phyloP scores from a whole-genome alignment of 2,113 vertebrate species.

The Clinocottus analis region DNA sequence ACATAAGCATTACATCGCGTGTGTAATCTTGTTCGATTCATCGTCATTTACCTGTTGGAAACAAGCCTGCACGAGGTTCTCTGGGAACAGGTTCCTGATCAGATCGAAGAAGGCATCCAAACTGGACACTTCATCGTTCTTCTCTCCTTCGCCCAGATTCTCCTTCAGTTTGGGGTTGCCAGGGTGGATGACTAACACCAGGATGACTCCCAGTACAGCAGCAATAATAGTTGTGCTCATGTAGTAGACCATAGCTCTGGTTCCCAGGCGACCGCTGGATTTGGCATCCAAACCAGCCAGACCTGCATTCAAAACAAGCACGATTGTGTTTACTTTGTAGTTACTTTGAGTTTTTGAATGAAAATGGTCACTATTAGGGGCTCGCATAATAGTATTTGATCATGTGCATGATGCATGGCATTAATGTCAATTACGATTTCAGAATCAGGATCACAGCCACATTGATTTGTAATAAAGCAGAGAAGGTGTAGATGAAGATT shows the following conservation, averaged over 20 bases:
- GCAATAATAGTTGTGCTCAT: conserved; percentile 98
- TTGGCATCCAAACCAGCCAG: conserved; percentile 97
- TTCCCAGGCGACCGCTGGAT: conserved; percentile 95
- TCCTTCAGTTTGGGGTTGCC: conserved; percentile 97
- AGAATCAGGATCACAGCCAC: background rate
- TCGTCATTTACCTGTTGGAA: conserved; percentile 93
- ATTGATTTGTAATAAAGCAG: background rate
- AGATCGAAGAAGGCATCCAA: conserved; percentile 98
- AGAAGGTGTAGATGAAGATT: background rate
- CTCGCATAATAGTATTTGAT: background rate
- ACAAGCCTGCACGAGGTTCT: conserved; percentile 98
- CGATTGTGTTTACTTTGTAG: conserved; percentile 34
- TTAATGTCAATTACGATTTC: background rate
- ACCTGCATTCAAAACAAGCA: conserved; percentile 82
- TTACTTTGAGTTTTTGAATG: conserved; percentile 11
- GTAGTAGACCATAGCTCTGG: conserved; percentile 98
- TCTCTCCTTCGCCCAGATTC: conserved; percentile 91
- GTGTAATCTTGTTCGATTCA: background rate
- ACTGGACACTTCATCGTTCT: conserved; percentile 97
- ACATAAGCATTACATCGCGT: background rate
- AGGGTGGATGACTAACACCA: conserved; percentile 96
- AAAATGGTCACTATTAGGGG: conserved; percentile 34
- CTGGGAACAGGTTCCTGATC: conserved; percentile 97
- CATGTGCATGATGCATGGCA: background rate
- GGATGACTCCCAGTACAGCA: conserved; percentile 94